These are phyloP conservation scores for Plestiodon gilberti DNA, from an alignment of 2,113 vertebrate species.

Conservation along the genomic window DNA sequence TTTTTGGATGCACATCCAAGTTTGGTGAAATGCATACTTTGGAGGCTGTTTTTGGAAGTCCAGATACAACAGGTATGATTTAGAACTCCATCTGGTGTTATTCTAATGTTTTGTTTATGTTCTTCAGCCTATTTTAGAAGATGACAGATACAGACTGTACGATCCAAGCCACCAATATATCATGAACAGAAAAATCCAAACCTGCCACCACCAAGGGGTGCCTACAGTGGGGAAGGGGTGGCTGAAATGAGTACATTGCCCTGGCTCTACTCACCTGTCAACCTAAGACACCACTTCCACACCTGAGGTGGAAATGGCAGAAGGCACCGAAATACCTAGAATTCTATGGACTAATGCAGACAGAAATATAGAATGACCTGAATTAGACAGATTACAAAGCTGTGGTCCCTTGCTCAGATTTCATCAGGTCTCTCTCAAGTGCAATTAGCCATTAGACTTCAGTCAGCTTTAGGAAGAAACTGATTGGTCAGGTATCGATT, in stretches of 20 bases:
- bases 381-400: constrained; percentile 7
- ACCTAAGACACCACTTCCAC: not conserved
- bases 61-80: not conserved
- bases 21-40: not conserved
- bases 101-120: constrained; percentile 25
- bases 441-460: constrained; percentile 56
- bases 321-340: not conserved
- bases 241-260: not conserved
- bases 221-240: constrained; percentile 33
- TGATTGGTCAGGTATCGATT: constrained; percentile 32
- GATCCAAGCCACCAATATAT: not conserved
- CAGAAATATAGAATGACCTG: not conserved
- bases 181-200: not conserved
- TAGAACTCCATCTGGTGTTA: not conserved
- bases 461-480: constrained; percentile 53
- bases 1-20: not conserved
- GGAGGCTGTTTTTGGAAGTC: not conserved
- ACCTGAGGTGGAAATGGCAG: not conserved
- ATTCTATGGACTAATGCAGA: not conserved
- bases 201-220: not conserved
- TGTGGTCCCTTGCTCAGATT: constrained; percentile 53
- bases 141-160: not conserved
- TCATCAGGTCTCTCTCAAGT: constrained; percentile 37
- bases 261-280: not conserved
- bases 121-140: constrained; percentile 38